Evolutionary conservation across 2,888 invertebrate genomes (phyloP).

Genomic region (Clunio marinus): DNA sequence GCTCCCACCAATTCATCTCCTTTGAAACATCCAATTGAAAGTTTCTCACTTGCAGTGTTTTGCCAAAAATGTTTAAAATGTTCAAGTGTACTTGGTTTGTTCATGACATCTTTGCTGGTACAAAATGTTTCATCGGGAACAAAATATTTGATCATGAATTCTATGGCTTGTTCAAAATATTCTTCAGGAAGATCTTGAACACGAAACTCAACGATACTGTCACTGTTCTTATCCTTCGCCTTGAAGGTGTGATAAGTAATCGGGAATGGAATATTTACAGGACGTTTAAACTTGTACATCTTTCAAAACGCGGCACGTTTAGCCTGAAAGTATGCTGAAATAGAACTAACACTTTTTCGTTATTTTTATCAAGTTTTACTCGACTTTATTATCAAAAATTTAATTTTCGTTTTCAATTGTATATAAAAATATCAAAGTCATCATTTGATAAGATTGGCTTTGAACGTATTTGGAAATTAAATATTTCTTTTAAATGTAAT

Average conservation of each 20-base stretch:
- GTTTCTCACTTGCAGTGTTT: background rate
- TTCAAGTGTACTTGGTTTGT: background rate
- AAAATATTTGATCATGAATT: constrained; percentile 34
- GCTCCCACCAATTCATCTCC: background rate
- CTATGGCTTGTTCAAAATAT: constrained; percentile 26
- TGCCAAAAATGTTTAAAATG: background rate
- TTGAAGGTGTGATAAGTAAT: constrained; percentile 8
- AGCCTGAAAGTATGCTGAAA: too few relatives aligned
- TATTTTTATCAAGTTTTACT: too few relatives aligned
- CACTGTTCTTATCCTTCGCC: constrained; percentile 33
- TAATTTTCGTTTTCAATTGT: too few relatives aligned
- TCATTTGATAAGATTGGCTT: background rate
- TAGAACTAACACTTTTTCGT: too few relatives aligned
- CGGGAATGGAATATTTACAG: constrained; percentile 8
- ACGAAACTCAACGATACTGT: constrained; percentile 21
- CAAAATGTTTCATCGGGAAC: constrained; percentile 26
- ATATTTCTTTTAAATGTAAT: too few relatives aligned
- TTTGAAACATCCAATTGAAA: constrained; percentile 36
- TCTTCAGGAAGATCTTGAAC: constrained; percentile 39
- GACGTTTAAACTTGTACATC: constrained; percentile 18
- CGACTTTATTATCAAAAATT: too few relatives aligned
- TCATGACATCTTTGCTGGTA: background rate
- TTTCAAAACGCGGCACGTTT: too few relatives aligned
- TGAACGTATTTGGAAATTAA: too few relatives aligned
- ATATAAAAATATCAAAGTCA: too few relatives aligned